phyloP scores from a whole-genome alignment of 2,888 invertebrate genomes.

The Ochlodes sylvanus region DNA sequence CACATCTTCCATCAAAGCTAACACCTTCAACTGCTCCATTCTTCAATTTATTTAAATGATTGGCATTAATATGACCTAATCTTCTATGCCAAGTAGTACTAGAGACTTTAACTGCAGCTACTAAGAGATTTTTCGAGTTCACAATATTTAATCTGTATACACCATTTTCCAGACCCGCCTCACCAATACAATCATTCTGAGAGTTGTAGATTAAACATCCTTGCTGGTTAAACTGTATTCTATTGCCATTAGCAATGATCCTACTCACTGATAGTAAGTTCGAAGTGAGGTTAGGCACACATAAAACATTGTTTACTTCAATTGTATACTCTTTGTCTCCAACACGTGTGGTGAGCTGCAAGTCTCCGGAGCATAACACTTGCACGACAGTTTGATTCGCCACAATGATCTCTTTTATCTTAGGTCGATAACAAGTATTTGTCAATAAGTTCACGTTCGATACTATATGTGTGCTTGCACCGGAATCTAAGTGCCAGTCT shows the following conservation, averaged over 20 bases:
- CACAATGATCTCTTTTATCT: constrained; percentile 1
- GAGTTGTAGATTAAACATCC: too few relatives aligned
- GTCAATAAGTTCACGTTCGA: constrained; percentile 28
- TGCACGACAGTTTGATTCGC: background rate
- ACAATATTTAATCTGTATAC: too few relatives aligned
- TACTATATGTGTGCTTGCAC: constrained; percentile 34
- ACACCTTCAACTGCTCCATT: too few relatives aligned
- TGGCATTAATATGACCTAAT: too few relatives aligned
- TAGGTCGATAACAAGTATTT: background rate
- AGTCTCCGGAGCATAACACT: constrained; percentile 5
- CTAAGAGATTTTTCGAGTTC: too few relatives aligned
- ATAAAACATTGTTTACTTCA: constrained; percentile 42
- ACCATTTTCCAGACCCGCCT: too few relatives aligned
- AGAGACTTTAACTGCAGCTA: too few relatives aligned
- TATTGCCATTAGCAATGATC: constrained; percentile 41
- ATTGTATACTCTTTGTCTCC: constrained; percentile 16
- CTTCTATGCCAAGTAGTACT: too few relatives aligned
- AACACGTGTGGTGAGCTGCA: constrained; percentile 3
- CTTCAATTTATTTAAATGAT: too few relatives aligned
- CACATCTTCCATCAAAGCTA: too few relatives aligned
- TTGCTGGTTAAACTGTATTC: constrained; percentile 33
- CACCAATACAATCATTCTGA: too few relatives aligned
- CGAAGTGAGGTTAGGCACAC: constrained; percentile 42
- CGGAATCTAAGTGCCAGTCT: constrained; percentile 43
- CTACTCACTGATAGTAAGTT: constrained; percentile 43